A percentile compares a stretch with the other conserved stretches of the same genome.
phyloP scores from a whole-genome alignment of 2,113 vertebrate genomes.

The Mormoops blainvillei region DNA sequence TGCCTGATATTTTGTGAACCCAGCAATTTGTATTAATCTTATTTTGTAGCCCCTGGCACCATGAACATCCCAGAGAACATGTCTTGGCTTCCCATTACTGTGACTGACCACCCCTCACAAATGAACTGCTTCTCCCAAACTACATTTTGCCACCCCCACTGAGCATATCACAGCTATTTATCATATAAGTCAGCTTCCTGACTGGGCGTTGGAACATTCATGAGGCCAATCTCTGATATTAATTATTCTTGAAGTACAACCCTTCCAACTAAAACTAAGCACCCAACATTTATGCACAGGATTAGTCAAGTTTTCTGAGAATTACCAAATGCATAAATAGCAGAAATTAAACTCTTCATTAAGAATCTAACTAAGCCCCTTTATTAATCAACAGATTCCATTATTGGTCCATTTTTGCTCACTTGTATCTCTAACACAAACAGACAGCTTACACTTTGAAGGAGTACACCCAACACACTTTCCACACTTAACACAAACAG shows the following conservation, averaged over 20 bases:
- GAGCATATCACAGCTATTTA: background rate
- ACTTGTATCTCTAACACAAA: background rate
- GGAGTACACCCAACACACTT: background rate
- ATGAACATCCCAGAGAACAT: background rate
- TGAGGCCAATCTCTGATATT: background rate
- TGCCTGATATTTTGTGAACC: background rate
- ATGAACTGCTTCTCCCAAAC: background rate
- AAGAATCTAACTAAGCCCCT: background rate
- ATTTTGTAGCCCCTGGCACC: accelerated
- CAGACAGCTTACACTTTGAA: background rate
- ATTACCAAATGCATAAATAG: background rate
- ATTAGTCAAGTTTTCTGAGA: background rate
- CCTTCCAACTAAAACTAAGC: background rate
- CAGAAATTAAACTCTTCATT: background rate
- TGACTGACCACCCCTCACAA: background rate
- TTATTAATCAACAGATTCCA: background rate
- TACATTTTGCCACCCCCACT: accelerated
- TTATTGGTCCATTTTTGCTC: too few relatives aligned
- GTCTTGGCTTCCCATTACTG: too few relatives aligned
- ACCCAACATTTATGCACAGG: background rate
- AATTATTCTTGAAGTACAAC: background rate
- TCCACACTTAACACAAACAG: background rate
- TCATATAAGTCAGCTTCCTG: background rate
- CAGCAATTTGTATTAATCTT: background rate
- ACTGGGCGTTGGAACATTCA: background rate